Evolutionary conservation across 1,140 invertebrate species (phyloP).

Genomic region (Drosophila subobscura): DNA sequence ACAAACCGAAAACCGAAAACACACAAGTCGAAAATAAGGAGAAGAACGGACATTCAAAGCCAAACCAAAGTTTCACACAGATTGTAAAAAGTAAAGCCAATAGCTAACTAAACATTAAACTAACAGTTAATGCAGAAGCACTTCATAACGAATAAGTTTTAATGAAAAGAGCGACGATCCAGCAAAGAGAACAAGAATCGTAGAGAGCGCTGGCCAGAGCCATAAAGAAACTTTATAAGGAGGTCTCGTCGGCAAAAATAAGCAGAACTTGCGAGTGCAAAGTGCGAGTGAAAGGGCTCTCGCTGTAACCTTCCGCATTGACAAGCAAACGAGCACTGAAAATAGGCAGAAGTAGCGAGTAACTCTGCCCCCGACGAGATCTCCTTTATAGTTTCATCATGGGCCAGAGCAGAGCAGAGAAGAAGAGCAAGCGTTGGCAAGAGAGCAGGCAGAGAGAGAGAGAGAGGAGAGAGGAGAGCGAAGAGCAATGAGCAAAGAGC

Average conservation of each 20-base stretch:
- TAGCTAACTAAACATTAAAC: slow-evolving; percentile 9
- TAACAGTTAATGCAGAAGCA: slow-evolving; percentile 23
- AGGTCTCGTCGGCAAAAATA: too few relatives aligned
- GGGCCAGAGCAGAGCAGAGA: slow-evolving; percentile 3
- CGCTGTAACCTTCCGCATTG: too few relatives aligned
- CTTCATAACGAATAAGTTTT: slow-evolving; percentile 46
- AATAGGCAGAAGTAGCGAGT: too few relatives aligned
- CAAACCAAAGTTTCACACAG: slow-evolving; percentile 24
- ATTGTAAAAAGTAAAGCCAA: slow-evolving; percentile 60
- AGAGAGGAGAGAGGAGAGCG: background rate
- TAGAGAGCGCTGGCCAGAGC: too few relatives aligned
- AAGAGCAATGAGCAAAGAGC: slow-evolving; percentile 5
- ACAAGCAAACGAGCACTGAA: too few relatives aligned
- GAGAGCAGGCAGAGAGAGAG: background rate
- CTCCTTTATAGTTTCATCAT: too few relatives aligned
- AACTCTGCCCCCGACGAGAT: too few relatives aligned
- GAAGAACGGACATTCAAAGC: slow-evolving; percentile 11
- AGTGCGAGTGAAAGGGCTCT: too few relatives aligned
- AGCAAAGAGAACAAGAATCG: too few relatives aligned
- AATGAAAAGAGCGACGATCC: background rate
- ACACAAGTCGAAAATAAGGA: slow-evolving; percentile 25
- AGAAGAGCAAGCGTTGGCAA: slow-evolving; percentile 9
- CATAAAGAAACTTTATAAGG: too few relatives aligned
- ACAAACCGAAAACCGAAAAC: slow-evolving; percentile 9
- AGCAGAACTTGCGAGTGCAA: too few relatives aligned